Percentiles rank a stretch among this genome's conserved stretches.
Evolutionary conservation across 1,140 invertebrate genomes (phyloP).

Genomic region (Penaeus vannamei): DNA sequence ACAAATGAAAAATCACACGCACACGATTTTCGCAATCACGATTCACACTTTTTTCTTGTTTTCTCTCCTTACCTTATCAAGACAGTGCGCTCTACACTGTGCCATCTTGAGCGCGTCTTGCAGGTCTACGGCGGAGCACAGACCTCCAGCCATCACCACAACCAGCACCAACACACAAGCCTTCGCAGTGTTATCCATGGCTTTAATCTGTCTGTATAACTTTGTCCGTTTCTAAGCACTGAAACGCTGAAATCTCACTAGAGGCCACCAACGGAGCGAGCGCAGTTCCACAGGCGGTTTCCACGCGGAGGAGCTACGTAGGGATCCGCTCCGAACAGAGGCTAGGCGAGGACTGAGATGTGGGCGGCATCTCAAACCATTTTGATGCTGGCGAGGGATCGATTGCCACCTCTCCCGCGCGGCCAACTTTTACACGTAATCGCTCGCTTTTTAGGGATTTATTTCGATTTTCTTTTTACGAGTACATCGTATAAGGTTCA

Average conservation of each 20-base stretch:
- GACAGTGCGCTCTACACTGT: conserved; percentile 13
- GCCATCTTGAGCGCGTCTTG: conserved; percentile 27
- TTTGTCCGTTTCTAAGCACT: too few species aligned
- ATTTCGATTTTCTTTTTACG: background rate
- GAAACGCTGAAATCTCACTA: too few species aligned
- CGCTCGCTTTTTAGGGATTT: background rate
- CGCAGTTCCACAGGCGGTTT: too few species aligned
- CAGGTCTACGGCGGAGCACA: background rate
- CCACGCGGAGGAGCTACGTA: too few species aligned
- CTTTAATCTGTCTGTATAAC: too few species aligned
- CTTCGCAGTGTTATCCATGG: too few species aligned
- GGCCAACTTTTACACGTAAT: too few species aligned
- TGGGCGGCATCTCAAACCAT: conserved; percentile 30
- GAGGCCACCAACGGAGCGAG: too few species aligned
- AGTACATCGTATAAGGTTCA: background rate
- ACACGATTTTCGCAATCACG: too few species aligned
- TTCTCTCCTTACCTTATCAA: conserved; percentile 5
- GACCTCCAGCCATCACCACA: background rate
- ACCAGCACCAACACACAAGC: background rate
- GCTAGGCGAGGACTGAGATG: background rate
- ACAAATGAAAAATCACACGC: too few species aligned
- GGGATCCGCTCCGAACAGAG: background rate
- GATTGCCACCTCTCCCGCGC: background rate
- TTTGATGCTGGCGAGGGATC: conserved; percentile 22
- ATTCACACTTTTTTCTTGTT: too few species aligned